Evolutionary conservation across 2,113 vertebrate species (phyloP).

Genomic region (Apteryx mantelli): DNA sequence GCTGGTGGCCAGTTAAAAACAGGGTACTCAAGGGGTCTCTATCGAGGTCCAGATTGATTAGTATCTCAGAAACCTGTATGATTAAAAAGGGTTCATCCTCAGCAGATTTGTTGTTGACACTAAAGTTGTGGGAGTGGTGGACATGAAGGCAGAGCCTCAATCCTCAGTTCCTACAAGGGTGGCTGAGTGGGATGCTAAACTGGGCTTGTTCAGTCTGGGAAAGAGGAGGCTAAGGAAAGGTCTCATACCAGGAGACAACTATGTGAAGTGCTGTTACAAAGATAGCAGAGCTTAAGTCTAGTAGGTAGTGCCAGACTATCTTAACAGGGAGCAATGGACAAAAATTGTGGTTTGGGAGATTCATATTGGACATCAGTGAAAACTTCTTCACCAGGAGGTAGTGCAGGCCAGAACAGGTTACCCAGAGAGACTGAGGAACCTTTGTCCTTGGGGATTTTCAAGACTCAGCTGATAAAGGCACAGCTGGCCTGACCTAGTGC

Average conservation of each 20-base stretch:
- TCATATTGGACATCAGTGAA: background rate
- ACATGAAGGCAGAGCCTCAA: background rate
- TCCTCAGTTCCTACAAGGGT: background rate
- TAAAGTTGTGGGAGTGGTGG: background rate
- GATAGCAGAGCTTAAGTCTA: background rate
- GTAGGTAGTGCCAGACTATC: background rate
- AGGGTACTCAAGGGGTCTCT: background rate
- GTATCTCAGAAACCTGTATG: background rate
- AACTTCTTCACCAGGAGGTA: background rate
- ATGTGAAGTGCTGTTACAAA: background rate
- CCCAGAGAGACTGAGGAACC: background rate
- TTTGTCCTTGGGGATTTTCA: background rate
- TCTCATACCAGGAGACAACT: background rate
- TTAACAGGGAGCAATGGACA: background rate
- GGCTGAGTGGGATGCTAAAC: accelerated
- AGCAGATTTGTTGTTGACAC: background rate
- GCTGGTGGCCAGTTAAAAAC: background rate
- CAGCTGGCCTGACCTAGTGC: background rate
- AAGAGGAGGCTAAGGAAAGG: background rate
- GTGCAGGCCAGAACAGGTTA: background rate
- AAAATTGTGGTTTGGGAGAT: background rate
- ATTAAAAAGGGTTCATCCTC: background rate
- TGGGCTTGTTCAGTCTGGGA: background rate
- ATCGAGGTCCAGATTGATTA: background rate
- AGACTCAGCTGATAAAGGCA: background rate